Conservation (phyloP, 2,113 vertebrate genomes). For the Prietella phreatophila region DNA sequence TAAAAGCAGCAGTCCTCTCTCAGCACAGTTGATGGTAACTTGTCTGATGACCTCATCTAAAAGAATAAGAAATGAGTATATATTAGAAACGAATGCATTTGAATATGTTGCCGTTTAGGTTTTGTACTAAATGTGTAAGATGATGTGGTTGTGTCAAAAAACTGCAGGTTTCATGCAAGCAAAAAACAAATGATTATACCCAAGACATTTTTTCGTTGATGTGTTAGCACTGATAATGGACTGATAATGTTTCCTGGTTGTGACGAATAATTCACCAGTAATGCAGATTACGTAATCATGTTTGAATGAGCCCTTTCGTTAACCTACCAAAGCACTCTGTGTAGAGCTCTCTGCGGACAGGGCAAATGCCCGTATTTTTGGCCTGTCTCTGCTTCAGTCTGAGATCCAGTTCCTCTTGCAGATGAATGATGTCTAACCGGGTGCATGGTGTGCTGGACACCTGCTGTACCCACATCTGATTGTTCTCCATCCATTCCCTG, state of each 20-base stretch:
- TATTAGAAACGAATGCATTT: background rate
- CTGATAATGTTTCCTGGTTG: background rate
- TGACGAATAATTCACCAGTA: background rate
- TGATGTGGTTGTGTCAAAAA: background rate
- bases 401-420: slow-evolving; percentile 83
- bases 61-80: background rate
- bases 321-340: slow-evolving; percentile 87
- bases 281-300: background rate
- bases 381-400: slow-evolving; percentile 85
- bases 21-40: slow-evolving; percentile 86
- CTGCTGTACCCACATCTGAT: slow-evolving; percentile 85
- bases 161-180: background rate
- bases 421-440: slow-evolving; percentile 80
- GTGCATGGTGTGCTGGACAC: slow-evolving; percentile 87
- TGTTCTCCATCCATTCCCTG: slow-evolving; percentile 85
- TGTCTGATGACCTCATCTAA: slow-evolving; percentile 94
- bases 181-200: background rate
- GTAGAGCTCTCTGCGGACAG: slow-evolving; percentile 88
- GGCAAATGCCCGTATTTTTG: slow-evolving; percentile 87
- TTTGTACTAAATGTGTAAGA: background rate
- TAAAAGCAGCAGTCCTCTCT: slow-evolving; percentile 85
- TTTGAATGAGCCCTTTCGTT: background rate
- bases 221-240: background rate
- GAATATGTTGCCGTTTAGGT: background rate
- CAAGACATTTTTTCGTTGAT: background rate